Evolutionary conservation across 2,888 invertebrate species (phyloP), one percentile per base, ranked within the genome.

Genomic region (Frankliniella intonsa): DNA sequence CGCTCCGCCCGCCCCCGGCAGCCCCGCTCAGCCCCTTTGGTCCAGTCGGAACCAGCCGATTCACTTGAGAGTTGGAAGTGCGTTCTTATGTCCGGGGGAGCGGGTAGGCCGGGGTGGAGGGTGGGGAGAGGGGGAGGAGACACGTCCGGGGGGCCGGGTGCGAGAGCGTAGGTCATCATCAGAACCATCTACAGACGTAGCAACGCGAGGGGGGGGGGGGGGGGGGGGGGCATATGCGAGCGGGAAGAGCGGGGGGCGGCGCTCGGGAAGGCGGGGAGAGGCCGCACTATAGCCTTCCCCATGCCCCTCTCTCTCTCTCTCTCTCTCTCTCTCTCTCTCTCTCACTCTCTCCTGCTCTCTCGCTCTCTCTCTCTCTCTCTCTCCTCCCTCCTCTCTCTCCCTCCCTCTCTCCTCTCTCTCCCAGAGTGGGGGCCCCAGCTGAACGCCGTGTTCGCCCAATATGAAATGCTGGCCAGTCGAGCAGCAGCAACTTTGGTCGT

Each of bases 401-500:
- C 62, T 10, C 17, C 17, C 62, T 55, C 62, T 62, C n/a, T 38
- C 38, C 38, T 38, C 14, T 17, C n/a, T 17, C 62, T 62, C 62
- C 17, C 62, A 12, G 17, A 38, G 62, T 7, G 62, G n/a, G 62
- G n/a, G 62, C n/a, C 62, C 62, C 62, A 7, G 62, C 14, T n/a
- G 62, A 62, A 62, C 62, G 38, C 38, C 38, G 62, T 62, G 62
- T 62, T 62, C 62, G 62, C 12, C 62, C 62, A 62, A 62, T 62
- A 62, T 62, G 62, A 62, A 62, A n/a, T n/a, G 62, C n/a, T n/a
- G 62, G 62, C 62, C 14, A 17, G 38, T 62, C 14, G 11, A 7
- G 62, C 62, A 38, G 69, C 25, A n/a, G 69, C 69, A 76, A 76
- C 69, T 76, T 76, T 11, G 25, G 69, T 76, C 69, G 69, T 76